Evolutionary conservation across 2,113 vertebrate genomes (phyloP).

Genomic region (Scomber japonicus): DNA sequence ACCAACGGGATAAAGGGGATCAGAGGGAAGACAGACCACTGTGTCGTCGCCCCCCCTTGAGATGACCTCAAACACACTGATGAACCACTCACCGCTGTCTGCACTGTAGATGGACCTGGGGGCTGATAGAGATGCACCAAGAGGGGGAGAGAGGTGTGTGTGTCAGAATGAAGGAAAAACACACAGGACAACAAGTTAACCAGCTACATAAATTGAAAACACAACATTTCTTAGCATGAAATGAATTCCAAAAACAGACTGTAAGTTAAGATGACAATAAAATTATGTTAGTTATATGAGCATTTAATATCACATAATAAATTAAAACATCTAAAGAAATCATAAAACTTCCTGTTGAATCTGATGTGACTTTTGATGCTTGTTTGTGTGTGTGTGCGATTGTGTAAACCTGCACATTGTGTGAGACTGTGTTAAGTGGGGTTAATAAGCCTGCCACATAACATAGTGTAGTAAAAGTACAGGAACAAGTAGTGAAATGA

Average conservation of each 20-base stretch:
- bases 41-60: not conserved
- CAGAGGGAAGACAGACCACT: not conserved
- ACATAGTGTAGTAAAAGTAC: not conserved
- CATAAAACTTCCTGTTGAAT: no score
- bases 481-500: not conserved
- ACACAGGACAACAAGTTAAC: not conserved
- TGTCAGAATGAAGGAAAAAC: not conserved
- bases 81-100: constrained; percentile 90
- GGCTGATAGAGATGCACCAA: constrained; percentile 50
- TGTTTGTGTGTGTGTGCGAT: not conserved
- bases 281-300: no score
- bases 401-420: not conserved
- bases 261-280: no score
- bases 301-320: no score
- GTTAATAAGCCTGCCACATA: constrained; percentile 6
- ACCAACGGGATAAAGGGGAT: constrained; percentile 33
- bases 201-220: not conserved
- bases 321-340: no score
- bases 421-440: not conserved
- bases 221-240: no score
- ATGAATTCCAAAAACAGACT: no score
- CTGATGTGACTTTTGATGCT: not conserved
- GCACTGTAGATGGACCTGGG: constrained; percentile 88
- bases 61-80: constrained; percentile 57
- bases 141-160: not conserved